phyloP scores from a whole-genome alignment of 2,797 vertebrate genomes.

The Percopsis omiscomaycus region DNA sequence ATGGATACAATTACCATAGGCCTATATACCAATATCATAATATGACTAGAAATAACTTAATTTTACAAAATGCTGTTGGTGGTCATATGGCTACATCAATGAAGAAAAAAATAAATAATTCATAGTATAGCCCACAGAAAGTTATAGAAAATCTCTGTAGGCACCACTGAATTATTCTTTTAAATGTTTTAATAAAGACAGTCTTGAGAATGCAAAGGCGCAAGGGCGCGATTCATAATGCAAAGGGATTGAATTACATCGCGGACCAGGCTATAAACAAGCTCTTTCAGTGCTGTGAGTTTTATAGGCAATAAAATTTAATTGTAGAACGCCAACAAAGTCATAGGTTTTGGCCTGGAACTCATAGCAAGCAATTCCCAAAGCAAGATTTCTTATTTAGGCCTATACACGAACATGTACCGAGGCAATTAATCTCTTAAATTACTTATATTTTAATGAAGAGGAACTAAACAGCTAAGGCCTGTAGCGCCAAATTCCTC shows the following conservation, averaged over 20 bases:
- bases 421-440: constrained; percentile 78
- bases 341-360: constrained; percentile 87
- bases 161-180: no score
- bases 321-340: constrained; percentile 91
- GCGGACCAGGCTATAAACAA: constrained; percentile 57
- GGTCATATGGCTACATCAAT: no score
- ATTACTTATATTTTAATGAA: constrained; percentile 79
- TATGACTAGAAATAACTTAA: no score
- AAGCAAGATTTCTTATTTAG: constrained; percentile 81
- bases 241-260: constrained; percentile 41
- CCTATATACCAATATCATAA: no score
- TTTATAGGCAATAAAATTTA: constrained; percentile 86
- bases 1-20: no score
- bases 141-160: no score
- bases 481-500: neutral
- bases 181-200: neutral
- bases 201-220: neutral
- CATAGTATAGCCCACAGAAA: no score
- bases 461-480: neutral
- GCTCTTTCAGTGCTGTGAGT: constrained; percentile 70
- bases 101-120: no score
- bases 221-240: constrained; percentile 35
- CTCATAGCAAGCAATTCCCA: constrained; percentile 77
- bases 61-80: no score
- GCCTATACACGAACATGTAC: constrained; percentile 75